Evolutionary conservation across 2,888 invertebrate species (phyloP).

Genomic region (Parthenolecanium corni): DNA sequence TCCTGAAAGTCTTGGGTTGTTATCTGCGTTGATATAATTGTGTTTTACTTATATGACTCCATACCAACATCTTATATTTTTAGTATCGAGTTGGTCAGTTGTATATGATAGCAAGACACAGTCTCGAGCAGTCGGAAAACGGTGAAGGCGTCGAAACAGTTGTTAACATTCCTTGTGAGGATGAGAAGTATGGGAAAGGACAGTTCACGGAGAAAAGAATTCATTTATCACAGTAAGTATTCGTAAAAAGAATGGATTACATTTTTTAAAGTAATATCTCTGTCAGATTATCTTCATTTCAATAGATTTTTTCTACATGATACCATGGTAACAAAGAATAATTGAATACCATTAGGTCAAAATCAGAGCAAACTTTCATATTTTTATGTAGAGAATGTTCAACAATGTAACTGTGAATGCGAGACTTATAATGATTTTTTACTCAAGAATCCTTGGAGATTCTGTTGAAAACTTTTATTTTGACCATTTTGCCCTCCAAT

Average conservation of each 20-base stretch:
- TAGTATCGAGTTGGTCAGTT: constrained; percentile 84
- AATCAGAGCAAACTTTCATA: no score
- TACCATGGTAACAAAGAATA: no score
- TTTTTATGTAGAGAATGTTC: no score
- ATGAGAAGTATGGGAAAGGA: constrained; percentile 67
- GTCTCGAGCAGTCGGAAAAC: constrained; percentile 76
- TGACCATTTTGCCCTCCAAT: no score
- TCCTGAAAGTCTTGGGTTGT: background rate
- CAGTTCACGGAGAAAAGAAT: constrained; percentile 84
- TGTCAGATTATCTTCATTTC: background rate
- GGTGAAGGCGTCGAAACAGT: constrained; percentile 88
- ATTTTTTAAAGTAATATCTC: background rate
- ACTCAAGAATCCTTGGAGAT: no score
- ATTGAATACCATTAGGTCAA: no score
- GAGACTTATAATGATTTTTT: no score
- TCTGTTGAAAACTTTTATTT: no score
- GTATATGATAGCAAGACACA: constrained; percentile 90
- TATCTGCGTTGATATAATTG: background rate
- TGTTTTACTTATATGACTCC: background rate
- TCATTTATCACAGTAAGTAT: constrained; percentile 75
- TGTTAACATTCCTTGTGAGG: constrained; percentile 65
- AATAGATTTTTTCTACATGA: constrained; percentile 19
- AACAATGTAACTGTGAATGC: no score
- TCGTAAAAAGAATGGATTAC: no score
- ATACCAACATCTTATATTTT: constrained; percentile 35